Evolutionary conservation across 2,113 vertebrate genomes (phyloP).

Genomic region (Micronisus gabar): DNA sequence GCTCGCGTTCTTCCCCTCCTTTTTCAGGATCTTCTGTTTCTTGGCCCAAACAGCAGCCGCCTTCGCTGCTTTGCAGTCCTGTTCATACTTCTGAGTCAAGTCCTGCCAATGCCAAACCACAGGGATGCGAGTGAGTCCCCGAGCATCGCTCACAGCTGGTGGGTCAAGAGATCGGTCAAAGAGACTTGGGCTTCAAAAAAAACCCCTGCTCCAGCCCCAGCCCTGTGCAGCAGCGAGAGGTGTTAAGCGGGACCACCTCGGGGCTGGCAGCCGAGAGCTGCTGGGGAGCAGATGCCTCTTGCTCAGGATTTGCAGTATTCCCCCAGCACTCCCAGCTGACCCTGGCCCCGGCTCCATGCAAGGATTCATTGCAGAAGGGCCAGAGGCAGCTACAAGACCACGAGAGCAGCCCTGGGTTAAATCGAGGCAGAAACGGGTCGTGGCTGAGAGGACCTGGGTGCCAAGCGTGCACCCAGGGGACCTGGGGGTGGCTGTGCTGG

Average conservation of each 20-base stretch:
- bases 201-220: not conserved
- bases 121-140: not conserved
- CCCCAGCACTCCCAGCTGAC: not conserved
- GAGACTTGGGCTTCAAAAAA: not conserved
- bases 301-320: not conserved
- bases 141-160: not conserved
- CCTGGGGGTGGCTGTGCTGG: too few species aligned
- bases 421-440: accelerated
- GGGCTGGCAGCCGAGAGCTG: not conserved
- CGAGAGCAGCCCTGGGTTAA: not conserved
- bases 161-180: not conserved
- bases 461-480: not conserved
- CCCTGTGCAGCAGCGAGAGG: not conserved
- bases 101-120: not conserved
- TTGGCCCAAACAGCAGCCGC: not conserved
- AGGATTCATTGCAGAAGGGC: not conserved
- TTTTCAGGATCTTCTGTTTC: conserved; percentile 47
- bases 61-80: not conserved
- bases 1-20: conserved; percentile 27
- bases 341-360: not conserved
- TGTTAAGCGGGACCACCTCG: too few species aligned
- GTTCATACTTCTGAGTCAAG: conserved; percentile 21
- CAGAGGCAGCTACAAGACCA: not conserved
- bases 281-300: not conserved
- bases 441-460: not conserved